Conservation (phyloP, 1,140 invertebrate genomes). For the Trinorchestia longiramus region DNA sequence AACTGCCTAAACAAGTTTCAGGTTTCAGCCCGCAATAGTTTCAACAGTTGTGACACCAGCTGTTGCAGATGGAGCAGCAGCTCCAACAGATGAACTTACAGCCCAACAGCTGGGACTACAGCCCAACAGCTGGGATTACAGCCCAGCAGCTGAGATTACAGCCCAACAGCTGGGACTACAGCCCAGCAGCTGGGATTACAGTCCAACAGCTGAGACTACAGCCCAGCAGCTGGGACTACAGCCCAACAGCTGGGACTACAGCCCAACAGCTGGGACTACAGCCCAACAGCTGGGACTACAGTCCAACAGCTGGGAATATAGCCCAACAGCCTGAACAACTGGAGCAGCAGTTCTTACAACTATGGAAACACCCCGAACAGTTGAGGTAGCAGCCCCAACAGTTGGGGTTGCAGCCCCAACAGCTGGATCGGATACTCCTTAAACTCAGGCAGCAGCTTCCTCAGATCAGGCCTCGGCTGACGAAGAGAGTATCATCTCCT, state of each 20-base stretch:
- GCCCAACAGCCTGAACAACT: neutral
- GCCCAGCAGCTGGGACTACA: neutral
- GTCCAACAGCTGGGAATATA: neutral
- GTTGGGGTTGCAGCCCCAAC: neutral
- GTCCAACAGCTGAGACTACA: no score
- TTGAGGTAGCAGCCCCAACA: neutral
- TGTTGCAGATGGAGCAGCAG: no score
- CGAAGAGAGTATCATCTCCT: neutral
- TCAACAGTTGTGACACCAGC: no score
- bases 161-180: no score
- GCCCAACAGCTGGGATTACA: no score
- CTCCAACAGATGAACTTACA: no score
- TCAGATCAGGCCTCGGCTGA: neutral
- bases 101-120: no score
- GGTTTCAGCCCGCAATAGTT: no score
- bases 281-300: neutral
- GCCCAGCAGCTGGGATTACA: no score
- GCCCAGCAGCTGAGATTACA: no score
- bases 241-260: neutral
- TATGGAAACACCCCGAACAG: neutral
- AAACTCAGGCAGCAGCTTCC: neutral
- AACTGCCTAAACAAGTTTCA: no score
- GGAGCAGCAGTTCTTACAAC: neutral
- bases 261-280: neutral
- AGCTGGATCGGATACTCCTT: neutral